Conservation (phyloP, 2,888 invertebrate species). For the Archips xylosteana region DNA sequence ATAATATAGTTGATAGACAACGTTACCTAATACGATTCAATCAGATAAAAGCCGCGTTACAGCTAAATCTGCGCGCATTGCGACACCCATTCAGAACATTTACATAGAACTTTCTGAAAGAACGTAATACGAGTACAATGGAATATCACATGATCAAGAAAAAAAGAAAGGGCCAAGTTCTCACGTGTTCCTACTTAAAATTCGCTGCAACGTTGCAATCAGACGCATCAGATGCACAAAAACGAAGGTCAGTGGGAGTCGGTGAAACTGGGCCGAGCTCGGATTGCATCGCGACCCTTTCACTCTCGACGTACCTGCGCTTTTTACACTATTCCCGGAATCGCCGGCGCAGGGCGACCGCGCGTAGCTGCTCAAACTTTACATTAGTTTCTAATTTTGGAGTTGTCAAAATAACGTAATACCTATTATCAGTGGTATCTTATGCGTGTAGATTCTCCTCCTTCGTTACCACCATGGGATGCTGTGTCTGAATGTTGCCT, state of each 20-base stretch:
- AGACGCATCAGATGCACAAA: conserved; percentile 66
- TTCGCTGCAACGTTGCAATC: conserved; percentile 62
- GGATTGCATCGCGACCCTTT: conserved; percentile 83
- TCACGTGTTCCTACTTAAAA: conserved; percentile 80
- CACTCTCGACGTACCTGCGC: conserved; percentile 84
- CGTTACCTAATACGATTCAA: conserved; percentile 1
- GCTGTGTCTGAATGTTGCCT: no score
- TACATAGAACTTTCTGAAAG: conserved; percentile 39
- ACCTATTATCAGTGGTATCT: no score
- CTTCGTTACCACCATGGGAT: no score
- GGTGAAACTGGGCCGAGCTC: conserved; percentile 81
- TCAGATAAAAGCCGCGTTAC: conserved; percentile 21
- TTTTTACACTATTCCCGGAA: conserved; percentile 80
- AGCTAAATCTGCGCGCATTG: conserved; percentile 32
- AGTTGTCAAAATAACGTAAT: no score
- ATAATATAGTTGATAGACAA: background rate
- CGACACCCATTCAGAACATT: conserved; percentile 39
- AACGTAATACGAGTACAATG: conserved; percentile 68
- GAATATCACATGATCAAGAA: conserved; percentile 64
- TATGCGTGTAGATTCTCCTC: no score
- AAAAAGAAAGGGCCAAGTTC: conserved; percentile 66
- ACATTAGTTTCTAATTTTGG: no score
- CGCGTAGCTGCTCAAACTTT: conserved; percentile 65
- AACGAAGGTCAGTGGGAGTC: conserved; percentile 72
- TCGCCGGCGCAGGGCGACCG: conserved; percentile 60